Percentiles rank a stretch among this genome's conserved stretches.
Conservation (phyloP, 2,113 vertebrate genomes). For the Oryzias curvinotus region DNA sequence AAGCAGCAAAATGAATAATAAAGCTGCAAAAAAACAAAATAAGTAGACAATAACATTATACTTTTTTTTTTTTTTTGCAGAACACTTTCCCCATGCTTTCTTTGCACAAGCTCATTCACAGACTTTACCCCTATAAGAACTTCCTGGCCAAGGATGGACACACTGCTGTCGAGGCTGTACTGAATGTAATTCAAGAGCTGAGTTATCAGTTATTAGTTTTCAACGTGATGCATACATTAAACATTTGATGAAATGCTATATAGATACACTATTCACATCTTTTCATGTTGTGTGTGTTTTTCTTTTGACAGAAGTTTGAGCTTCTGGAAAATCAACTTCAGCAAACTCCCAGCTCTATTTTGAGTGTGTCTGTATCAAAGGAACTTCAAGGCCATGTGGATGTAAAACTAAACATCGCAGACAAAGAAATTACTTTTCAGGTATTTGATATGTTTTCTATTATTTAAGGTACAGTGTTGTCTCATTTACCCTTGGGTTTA, state of each 20-base stretch:
- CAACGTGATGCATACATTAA: neutral
- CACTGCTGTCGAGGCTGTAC: conserved; percentile 84
- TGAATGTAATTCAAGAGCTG: conserved; percentile 79
- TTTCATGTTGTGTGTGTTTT: neutral
- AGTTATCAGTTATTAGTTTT: neutral
- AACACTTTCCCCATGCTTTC: conserved; percentile 89
- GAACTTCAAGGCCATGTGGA: conserved; percentile 71
- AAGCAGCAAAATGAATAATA: neutral
- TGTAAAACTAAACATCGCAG: conserved; percentile 79
- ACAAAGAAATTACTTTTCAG: conserved; percentile 85
- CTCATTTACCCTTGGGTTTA: too few relatives aligned
- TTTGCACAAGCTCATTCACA: conserved; percentile 79
- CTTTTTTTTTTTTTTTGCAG: conserved; percentile 65
- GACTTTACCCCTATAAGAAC: conserved; percentile 88
- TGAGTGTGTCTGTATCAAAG: conserved; percentile 65
- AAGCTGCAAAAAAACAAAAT: neutral
- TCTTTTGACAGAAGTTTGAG: conserved; percentile 84
- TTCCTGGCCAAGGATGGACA: conserved; percentile 90
- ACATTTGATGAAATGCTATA: too few relatives aligned
- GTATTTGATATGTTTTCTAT: conserved; percentile 57
- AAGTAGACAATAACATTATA: neutral
- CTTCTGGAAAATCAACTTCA: conserved; percentile 77
- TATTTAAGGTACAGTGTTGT: neutral
- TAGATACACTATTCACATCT: neutral
- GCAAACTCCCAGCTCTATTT: conserved; percentile 66